Base-by-base conservation (phyloP, 1,140 invertebrate genomes). In the Drosophila quadrilineata region DNA sequence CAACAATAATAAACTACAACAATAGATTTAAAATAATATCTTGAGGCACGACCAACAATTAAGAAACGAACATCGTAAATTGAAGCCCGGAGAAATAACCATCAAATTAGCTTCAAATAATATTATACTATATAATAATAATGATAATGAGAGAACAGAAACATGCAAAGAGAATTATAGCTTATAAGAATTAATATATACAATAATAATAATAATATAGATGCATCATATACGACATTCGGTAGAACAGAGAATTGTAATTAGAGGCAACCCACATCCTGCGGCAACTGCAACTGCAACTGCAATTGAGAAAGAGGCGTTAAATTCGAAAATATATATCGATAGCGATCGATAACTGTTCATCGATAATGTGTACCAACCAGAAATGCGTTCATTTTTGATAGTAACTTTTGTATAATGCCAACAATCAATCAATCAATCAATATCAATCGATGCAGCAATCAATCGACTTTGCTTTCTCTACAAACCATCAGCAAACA, bases 81-180 rank as follows among this genome's bases (percentile, higher is more conserved):
- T 2, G 26, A 54, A 54, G 21, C 28, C 14, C 6, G 14, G 6
- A 48, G 10, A 45, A 45, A 28, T 21, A 17, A 41, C n/a, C n/a
- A n/a, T n/a, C 12, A 28, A 41, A 24, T 6, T 22, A 43, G 12
- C 21, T 24, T 12, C 10, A 56, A 57, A 43, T 4, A 52, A 67
- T 59, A 57, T 69, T n/a, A n/a, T n/a, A n/a, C 59, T 75, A 69
- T 63, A 63, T 67, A 70, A 72, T 80, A 60, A 36, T 60, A 52
- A 71, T 53, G 60, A 70, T 79, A 84, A 71, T 82, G 85, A 85
- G 72, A 84, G 58, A 79, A 69, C 63, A 85, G n/a, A 87, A 72
- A 75, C 49, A 88, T 88, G 86, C 86, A 88, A 88, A 88, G 86
- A 88, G 86, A 88, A 88, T 88, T 88, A 77, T 89, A 89, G 87